phyloP scores from a whole-genome alignment of 2,113 vertebrate species.

The Callorhinus ursinus region DNA sequence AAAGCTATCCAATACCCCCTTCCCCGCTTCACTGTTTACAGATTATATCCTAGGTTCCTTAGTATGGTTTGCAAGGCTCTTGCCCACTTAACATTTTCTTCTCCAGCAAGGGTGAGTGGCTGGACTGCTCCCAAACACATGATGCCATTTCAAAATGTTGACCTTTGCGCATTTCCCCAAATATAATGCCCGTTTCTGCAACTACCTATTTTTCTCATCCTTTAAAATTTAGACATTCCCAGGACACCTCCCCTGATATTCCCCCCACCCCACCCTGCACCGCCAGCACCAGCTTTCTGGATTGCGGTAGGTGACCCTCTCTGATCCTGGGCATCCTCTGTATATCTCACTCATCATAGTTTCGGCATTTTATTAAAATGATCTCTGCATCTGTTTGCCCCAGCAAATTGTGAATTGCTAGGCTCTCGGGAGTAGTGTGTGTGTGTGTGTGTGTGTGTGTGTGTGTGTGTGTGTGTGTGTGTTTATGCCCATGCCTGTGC shows the following conservation, averaged over 20 bases:
- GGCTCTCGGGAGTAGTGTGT: neutral
- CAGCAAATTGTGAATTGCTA: neutral
- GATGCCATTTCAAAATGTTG: neutral
- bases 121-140: neutral
- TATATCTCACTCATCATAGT: neutral
- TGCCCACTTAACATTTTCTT: neutral
- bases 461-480: neutral
- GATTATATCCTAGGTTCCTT: neutral
- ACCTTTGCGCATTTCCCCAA: slow-evolving; percentile 20
- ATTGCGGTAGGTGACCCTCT: neutral
- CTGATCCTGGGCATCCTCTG: neutral
- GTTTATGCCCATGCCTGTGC: accelerated
- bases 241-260: neutral
- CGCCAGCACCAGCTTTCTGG: neutral
- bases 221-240: slow-evolving; percentile 47
- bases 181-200: neutral
- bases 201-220: neutral
- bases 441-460: accelerated
- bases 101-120: neutral
- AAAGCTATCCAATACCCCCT: neutral
- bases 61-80: neutral
- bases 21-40: neutral
- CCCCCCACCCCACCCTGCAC: neutral
- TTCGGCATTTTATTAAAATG: neutral
- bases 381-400: neutral